Conservation (phyloP, 2,888 invertebrate genomes). For the Dorcus hopei region DNA sequence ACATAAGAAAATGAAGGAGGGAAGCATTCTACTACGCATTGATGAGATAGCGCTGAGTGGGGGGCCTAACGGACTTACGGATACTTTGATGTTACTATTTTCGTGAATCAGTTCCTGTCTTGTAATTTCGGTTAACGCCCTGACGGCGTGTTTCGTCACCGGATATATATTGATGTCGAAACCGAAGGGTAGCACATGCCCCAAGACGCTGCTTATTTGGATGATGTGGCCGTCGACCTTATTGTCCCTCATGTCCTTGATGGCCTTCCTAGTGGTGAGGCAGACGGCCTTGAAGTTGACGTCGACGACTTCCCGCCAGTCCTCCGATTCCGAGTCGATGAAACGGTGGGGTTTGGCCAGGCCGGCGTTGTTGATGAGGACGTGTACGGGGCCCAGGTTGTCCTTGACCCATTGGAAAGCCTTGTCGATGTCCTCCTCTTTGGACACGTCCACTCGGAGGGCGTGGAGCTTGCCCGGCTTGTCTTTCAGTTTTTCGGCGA, state of each 20-base stretch:
- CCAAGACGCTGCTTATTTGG: slow-evolving; percentile 6
- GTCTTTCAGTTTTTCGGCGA: not conserved
- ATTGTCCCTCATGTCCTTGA: slow-evolving; percentile 7
- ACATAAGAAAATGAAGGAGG: not conserved
- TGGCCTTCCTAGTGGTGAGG: slow-evolving; percentile 1
- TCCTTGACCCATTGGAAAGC: slow-evolving; percentile 14
- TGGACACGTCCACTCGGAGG: slow-evolving; percentile 10
- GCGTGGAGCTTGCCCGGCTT: slow-evolving; percentile 8
- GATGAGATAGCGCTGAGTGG: too few species aligned
- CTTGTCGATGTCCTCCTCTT: slow-evolving; percentile 11
- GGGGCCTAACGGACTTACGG: not conserved
- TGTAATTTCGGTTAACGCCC: slow-evolving; percentile 4
- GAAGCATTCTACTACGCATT: too few species aligned
- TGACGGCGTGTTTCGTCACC: slow-evolving; percentile 7
- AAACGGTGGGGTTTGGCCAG: not conserved
- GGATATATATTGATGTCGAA: not conserved
- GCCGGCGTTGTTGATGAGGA: slow-evolving; percentile 21
- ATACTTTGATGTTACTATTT: slow-evolving; percentile 4
- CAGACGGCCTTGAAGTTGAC: slow-evolving; percentile 2
- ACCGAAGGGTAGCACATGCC: not conserved
- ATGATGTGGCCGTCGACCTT: slow-evolving; percentile 4
- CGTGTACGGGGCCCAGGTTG: slow-evolving; percentile 15
- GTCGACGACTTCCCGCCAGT: not conserved
- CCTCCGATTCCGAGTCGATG: not conserved
- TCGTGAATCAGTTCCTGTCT: not conserved